Conservation (phyloP, 1,140 invertebrate species). For the Littorina saxatilis region DNA sequence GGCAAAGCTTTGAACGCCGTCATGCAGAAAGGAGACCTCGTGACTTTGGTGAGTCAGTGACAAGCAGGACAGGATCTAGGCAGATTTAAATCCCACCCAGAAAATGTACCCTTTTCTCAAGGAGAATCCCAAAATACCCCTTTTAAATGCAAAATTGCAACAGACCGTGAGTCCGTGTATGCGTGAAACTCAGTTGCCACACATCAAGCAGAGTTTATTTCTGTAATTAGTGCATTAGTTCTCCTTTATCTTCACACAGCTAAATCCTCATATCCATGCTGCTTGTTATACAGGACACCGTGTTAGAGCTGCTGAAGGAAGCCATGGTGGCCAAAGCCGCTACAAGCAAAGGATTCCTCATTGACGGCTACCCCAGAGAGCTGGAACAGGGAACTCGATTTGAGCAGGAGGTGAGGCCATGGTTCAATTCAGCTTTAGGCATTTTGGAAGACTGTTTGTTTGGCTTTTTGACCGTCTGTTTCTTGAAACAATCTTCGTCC, state of each 20-base stretch:
- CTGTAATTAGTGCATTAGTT: too few relatives aligned
- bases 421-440: too few relatives aligned
- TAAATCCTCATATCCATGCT: too few relatives aligned
- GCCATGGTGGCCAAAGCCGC: conserved; percentile 70
- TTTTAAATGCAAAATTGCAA: too few relatives aligned
- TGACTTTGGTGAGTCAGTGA: conserved; percentile 78
- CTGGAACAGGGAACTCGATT: conserved; percentile 89
- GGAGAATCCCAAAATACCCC: too few relatives aligned
- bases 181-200: too few relatives aligned
- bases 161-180: background rate
- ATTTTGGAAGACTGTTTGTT: too few relatives aligned
- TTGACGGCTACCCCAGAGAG: conserved; percentile 93
- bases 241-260: too few relatives aligned
- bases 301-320: conserved; percentile 72
- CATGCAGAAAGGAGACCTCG: conserved; percentile 88
- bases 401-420: conserved; percentile 89
- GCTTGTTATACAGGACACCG: conserved; percentile 68
- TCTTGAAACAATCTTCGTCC: too few relatives aligned
- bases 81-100: background rate
- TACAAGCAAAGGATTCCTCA: conserved; percentile 82
- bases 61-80: background rate
- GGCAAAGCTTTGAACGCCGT: conserved; percentile 80
- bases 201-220: too few relatives aligned
- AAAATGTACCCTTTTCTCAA: too few relatives aligned
- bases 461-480: too few relatives aligned